Conservation (phyloP, 1,140 invertebrate species). For the Neotoxoptera formosana region DNA sequence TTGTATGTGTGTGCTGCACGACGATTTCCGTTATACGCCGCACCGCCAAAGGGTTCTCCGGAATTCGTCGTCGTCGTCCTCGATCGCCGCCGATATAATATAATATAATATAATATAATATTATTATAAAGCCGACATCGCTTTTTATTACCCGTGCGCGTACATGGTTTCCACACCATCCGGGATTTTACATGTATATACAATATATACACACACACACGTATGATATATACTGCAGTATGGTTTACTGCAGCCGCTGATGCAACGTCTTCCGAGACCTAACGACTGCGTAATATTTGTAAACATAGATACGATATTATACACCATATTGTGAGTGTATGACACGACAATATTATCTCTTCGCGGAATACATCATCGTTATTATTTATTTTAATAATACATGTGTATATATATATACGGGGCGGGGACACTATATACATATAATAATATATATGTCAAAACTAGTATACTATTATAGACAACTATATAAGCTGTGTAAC, state of each 20-base stretch:
- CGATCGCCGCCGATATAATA: not conserved
- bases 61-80: slow-evolving; percentile 6
- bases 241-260: not conserved
- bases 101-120: too few relatives aligned
- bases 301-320: not conserved
- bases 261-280: not conserved
- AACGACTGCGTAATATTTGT: not conserved
- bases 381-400: not conserved
- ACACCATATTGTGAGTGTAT: not conserved
- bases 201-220: not conserved
- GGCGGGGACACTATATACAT: too few relatives aligned
- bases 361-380: not conserved
- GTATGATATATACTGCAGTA: not conserved
- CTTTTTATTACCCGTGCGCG: not conserved
- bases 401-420: not conserved
- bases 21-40: not conserved
- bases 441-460: too few relatives aligned
- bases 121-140: not conserved
- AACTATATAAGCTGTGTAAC: too few relatives aligned
- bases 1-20: not conserved
- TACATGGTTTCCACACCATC: not conserved
- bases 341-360: not conserved
- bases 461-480: too few relatives aligned
- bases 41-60: not conserved
- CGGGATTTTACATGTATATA: not conserved